Conservation (phyloP, 2,888 invertebrate genomes). For the Aplocera efformata region DNA sequence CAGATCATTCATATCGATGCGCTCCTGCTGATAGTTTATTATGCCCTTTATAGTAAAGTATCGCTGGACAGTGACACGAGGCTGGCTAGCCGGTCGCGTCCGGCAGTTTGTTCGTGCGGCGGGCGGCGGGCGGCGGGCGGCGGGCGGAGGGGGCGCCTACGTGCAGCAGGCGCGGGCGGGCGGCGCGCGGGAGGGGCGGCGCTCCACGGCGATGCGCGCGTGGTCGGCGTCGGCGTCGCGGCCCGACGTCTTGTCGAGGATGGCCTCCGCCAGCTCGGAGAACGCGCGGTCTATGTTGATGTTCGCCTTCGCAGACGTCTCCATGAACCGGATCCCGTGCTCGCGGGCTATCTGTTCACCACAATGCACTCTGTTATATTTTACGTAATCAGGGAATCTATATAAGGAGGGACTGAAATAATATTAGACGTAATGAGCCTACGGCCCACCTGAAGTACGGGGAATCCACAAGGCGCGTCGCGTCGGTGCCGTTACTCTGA, state of each 20-base stretch:
- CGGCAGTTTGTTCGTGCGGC: too few relatives aligned
- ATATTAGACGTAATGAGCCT: too few relatives aligned
- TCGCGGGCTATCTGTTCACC: constrained; percentile 92
- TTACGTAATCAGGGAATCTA: too few relatives aligned
- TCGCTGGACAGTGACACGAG: too few relatives aligned
- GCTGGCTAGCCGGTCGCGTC: too few relatives aligned
- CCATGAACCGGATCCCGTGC: constrained; percentile 97
- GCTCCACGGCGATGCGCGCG: constrained; percentile 83
- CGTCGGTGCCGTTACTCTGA: too few relatives aligned
- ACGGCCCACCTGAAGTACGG: too few relatives aligned
- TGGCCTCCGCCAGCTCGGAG: constrained; percentile 95
- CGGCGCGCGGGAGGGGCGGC: constrained; percentile 83
- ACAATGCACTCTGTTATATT: neutral
- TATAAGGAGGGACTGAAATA: too few relatives aligned
- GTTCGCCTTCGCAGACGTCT: constrained; percentile 98
- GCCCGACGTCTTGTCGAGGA: constrained; percentile 93
- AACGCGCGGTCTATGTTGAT: constrained; percentile 98
- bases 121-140: neutral
- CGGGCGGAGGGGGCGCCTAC: constrained; percentile 33
- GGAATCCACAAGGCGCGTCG: too few relatives aligned
- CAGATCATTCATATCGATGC: too few relatives aligned
- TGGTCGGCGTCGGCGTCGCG: constrained; percentile 86
- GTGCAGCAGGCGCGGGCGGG: constrained; percentile 77
- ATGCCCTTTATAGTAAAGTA: too few relatives aligned
- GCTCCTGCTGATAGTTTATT: too few relatives aligned